A percentile compares a stretch with the other conserved stretches of the same genome.
phyloP scores from a whole-genome alignment of 23 tunicate species.

The Trididemnum nubilum region DNA sequence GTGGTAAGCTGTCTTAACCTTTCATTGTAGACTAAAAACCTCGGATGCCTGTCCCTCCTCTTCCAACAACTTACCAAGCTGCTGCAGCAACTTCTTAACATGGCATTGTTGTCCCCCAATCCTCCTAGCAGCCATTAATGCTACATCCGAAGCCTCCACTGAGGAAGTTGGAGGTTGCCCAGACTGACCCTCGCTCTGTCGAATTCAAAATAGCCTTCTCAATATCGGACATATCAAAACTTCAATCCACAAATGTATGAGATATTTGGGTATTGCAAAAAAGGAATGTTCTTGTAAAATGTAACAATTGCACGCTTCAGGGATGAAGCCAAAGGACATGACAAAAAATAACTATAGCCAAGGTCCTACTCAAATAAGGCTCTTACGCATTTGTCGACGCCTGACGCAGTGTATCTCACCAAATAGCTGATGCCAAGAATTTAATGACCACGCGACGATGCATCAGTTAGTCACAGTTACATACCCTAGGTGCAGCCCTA shows the following conservation, averaged over 20 bases:
- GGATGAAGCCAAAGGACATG: no score
- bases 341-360: no score
- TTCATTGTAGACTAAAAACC: neutral
- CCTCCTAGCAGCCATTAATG: neutral
- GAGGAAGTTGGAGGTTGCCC: neutral
- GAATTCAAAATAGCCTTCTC: neutral
- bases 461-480: no score
- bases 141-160: conserved; percentile 6
- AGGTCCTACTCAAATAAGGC: no score
- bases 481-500: no score
- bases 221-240: neutral
- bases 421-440: no score
- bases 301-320: no score
- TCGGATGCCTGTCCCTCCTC: conserved; percentile 1
- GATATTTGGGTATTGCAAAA: no score
- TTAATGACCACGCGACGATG: no score
- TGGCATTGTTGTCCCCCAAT: conserved; percentile 9
- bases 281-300: no score
- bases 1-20: neutral
- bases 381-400: no score
- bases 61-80: neutral
- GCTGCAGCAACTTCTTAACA: conserved; percentile 8
- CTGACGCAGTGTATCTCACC: no score
- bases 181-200: neutral
- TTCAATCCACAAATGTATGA: neutral